These are phyloP conservation scores for Drosophila bocki DNA, from an alignment of 1,140 invertebrate genomes.

Conservation along the genomic window DNA sequence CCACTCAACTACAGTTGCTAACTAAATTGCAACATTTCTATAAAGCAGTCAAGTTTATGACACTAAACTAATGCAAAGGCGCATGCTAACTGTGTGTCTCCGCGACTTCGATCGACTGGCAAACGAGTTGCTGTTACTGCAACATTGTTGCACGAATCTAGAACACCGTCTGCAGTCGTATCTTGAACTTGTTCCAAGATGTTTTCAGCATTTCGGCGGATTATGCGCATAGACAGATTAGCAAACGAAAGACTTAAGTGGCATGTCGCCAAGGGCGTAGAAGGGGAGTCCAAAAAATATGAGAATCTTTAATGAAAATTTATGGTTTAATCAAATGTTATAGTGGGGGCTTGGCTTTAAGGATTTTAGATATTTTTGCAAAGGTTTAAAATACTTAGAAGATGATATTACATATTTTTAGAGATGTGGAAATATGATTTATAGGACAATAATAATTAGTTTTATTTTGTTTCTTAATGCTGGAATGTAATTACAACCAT, in stretches of 20 bases:
- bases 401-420: not conserved
- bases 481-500: not conserved
- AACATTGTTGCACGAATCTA: slow-evolving; percentile 73
- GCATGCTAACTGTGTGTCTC: slow-evolving; percentile 56
- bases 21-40: slow-evolving; percentile 70
- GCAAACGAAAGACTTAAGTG: slow-evolving; percentile 25
- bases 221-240: slow-evolving; percentile 39
- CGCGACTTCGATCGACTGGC: slow-evolving; percentile 13
- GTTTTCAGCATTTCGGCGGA: slow-evolving; percentile 23
- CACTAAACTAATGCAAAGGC: slow-evolving; percentile 69
- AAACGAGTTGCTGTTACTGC: slow-evolving; percentile 61
- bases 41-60: slow-evolving; percentile 72
- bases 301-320: slow-evolving; percentile 18
- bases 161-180: slow-evolving; percentile 57
- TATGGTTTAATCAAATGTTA: slow-evolving; percentile 5
- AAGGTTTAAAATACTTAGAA: not conserved
- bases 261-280: slow-evolving; percentile 4
- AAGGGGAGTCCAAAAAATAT: not conserved
- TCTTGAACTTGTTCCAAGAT: slow-evolving; percentile 58
- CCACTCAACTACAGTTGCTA: slow-evolving; percentile 37
- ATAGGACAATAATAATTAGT: no score
- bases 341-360: not conserved
- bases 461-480: no score
- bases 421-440: not conserved
- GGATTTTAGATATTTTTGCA: not conserved